Conservation (phyloP, 2,888 invertebrate genomes). For the Brenthis hecate region DNA sequence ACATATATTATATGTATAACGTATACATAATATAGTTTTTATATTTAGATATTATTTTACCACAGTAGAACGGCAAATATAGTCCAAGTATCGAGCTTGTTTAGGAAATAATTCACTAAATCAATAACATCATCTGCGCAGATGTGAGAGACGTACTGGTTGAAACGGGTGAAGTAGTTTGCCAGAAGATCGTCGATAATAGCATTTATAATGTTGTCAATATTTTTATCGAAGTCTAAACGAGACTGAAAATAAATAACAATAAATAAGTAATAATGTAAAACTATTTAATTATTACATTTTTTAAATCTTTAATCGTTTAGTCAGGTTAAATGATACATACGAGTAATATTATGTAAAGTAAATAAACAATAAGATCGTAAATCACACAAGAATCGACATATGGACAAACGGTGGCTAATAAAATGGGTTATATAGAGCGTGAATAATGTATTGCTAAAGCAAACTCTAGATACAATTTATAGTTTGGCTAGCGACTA, state of each 20-base stretch:
- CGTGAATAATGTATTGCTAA: conserved; percentile 29
- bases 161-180: conserved; percentile 56
- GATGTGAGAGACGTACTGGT: conserved; percentile 44
- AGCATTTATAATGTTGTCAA: conserved; percentile 58
- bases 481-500: not conserved
- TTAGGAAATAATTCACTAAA: conserved; percentile 48
- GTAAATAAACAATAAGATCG: conserved; percentile 34
- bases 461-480: not conserved
- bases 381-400: conserved; percentile 33
- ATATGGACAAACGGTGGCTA: conserved; percentile 25
- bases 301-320: not conserved
- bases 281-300: too few species aligned
- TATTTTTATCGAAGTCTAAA: conserved; percentile 58
- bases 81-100: conserved; percentile 50
- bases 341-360: not conserved
- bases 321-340: not conserved
- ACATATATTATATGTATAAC: not conserved
- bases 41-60: conserved; percentile 9
- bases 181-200: conserved; percentile 58
- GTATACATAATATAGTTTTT: too few species aligned
- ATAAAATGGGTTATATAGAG: conserved; percentile 30
- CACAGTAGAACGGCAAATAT: conserved; percentile 45
- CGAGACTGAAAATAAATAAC: conserved; percentile 52
- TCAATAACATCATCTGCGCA: conserved; percentile 42
- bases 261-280: not conserved